A percentile compares a stretch with the other conserved stretches of the same genome.
Conservation (phyloP, 1,140 invertebrate species). For the Philopotamus ludificatus region DNA sequence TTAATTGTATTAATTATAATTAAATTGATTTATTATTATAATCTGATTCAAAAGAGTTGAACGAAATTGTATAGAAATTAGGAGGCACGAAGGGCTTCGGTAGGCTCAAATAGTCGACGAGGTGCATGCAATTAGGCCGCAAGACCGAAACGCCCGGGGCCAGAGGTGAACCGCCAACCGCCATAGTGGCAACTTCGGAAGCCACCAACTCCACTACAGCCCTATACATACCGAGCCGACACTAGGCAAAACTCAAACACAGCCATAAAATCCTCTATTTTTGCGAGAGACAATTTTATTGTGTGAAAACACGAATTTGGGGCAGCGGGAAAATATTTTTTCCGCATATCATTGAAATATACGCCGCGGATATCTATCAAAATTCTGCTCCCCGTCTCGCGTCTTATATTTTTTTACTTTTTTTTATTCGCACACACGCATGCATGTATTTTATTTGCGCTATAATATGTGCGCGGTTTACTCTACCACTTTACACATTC, state of each 20-base stretch:
- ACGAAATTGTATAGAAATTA: too few species aligned
- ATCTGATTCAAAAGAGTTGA: too few species aligned
- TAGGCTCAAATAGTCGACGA: background rate
- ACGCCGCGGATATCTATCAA: too few species aligned
- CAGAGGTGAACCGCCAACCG: conserved; percentile 18
- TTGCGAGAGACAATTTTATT: background rate
- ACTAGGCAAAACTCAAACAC: background rate
- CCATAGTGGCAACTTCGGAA: background rate
- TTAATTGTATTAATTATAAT: too few species aligned
- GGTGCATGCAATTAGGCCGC: conserved; percentile 4
- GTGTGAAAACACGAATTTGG: too few species aligned
- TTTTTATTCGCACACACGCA: too few species aligned
- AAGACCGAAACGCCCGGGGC: background rate
- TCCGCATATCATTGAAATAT: too few species aligned
- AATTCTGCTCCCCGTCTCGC: background rate
- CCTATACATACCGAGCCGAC: background rate
- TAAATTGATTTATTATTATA: too few species aligned
- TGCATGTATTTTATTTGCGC: background rate
- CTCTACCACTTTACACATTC: conserved; percentile 5
- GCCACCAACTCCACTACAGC: background rate
- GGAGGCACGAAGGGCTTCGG: too few species aligned
- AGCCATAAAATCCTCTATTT: too few species aligned
- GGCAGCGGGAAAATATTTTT: too few species aligned
- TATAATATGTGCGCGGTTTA: background rate
- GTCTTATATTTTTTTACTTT: background rate